Base-by-base conservation (phyloP, 2,888 invertebrate genomes). In the Lathronympha strigana region DNA sequence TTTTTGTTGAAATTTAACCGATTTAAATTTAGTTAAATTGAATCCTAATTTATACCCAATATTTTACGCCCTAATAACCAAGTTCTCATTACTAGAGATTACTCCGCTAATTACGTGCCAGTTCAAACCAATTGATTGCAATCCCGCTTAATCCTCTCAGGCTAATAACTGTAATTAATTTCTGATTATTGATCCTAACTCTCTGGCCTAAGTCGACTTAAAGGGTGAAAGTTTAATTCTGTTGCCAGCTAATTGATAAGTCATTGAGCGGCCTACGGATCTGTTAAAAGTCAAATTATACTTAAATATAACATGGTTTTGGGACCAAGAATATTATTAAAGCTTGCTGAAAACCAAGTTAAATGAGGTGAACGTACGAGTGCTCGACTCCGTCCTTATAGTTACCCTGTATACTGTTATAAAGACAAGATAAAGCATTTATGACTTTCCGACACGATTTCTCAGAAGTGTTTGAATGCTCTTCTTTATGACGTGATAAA, bases 151-250 rank as follows among this genome's bases (percentile, higher is more conserved):
- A 58, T 58, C 50, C 61, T 61, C 38, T 50, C 31, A 50, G 38
- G 11, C 28, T 61, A 40, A 61, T 61, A 28, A 50, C 50, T 28
- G 50, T 61, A 61, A 50, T 61, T 61, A 61, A 61, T 50, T 61
- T 50, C 61, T 61, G 61, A 61, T 61, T 28, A 60, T 60, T 50
- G 40, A 61, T 40, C 13, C 61, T 61, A 61, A 49, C 49, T 49
- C 49, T 49, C 50, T 45, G 25, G 28, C 4, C 61, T 50, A 61
- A 50, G 50, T 61, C 61, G 61, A 50, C 49, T 50, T 61, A 61
- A 40, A 50, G 49, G 28, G 50, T 50, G 31, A 50, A 61, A 36
- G 13, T 49, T 60, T 47, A 49, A 33, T 49, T 47, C 21, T 31
- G 23, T 23, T 45, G 17, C 4, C 28, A 31, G 33, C 1, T 45